Conservation (phyloP, 2,797 vertebrate species). For the Merluccius polli region DNA sequence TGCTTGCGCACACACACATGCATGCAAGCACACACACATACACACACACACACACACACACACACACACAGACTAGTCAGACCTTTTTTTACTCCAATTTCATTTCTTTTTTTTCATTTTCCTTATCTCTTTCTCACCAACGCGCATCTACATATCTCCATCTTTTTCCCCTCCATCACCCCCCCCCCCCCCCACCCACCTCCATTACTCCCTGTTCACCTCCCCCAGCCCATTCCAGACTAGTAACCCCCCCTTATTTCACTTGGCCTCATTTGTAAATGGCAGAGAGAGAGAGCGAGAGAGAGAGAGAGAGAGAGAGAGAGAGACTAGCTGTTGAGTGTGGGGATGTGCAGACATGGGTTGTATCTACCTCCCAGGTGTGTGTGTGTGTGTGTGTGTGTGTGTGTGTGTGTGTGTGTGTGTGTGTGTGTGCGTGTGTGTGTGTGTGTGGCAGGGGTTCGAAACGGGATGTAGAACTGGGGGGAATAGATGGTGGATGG, state of each 20-base stretch:
- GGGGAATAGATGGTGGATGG: conserved; percentile 23
- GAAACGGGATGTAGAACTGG: no score
- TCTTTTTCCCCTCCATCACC: conserved; percentile 59
- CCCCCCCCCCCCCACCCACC: conserved; percentile 36
- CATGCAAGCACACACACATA: neutral
- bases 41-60: conserved; percentile 12
- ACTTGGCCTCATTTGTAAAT: conserved; percentile 60
- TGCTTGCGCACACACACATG: no score
- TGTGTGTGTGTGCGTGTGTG: no score
- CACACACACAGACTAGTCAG: conserved; percentile 29
- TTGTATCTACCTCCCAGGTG: conserved; percentile 58
- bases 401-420: no score
- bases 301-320: conserved; percentile 16
- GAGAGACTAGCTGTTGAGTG: conserved; percentile 49
- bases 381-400: conserved; percentile 9
- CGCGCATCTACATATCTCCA: no score
- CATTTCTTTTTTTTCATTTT: conserved; percentile 71
- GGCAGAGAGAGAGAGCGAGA: conserved; percentile 19
- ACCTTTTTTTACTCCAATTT: conserved; percentile 61
- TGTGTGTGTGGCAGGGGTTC: no score
- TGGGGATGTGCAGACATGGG: no score
- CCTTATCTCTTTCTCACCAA: no score
- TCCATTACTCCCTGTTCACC: conserved; percentile 52
- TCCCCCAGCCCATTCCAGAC: neutral
- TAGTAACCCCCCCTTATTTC: neutral